phyloP scores from a whole-genome alignment of 2,113 vertebrate genomes.

The Coregonus clupeaformis region DNA sequence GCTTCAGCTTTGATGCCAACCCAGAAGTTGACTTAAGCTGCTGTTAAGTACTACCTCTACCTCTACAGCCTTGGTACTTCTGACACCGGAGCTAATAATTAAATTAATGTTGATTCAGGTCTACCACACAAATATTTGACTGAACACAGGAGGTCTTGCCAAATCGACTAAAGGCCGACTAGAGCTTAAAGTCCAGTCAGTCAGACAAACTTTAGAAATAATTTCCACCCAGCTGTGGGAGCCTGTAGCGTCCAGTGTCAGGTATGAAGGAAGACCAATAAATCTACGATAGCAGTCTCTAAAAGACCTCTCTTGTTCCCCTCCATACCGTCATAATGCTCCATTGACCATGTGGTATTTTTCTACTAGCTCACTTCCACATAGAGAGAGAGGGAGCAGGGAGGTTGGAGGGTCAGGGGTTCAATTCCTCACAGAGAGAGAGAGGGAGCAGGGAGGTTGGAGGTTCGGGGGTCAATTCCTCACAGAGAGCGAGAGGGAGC shows the following conservation, averaged over 20 bases:
- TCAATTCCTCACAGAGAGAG: no score
- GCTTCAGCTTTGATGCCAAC: slow-evolving; percentile 1
- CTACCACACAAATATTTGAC: slow-evolving; percentile 21
- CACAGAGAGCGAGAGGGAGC: background rate
- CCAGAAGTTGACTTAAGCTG: slow-evolving; percentile 5
- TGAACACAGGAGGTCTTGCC: slow-evolving; percentile 8
- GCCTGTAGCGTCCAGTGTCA: background rate
- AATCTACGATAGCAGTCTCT: slow-evolving; percentile 24
- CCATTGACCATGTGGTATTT: slow-evolving; percentile 42
- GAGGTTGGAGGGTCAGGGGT: no score
- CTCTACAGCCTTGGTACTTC: background rate
- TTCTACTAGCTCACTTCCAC: slow-evolving; percentile 16
- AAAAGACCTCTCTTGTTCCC: slow-evolving; percentile 23
- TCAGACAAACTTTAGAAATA: slow-evolving; percentile 4
- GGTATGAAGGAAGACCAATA: slow-evolving; percentile 21
- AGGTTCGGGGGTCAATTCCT: background rate
- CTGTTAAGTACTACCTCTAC: slow-evolving; percentile 26
- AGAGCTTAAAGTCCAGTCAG: slow-evolving; percentile 9
- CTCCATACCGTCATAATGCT: slow-evolving; percentile 29
- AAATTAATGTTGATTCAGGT: slow-evolving; percentile 37
- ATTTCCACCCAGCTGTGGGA: slow-evolving; percentile 13
- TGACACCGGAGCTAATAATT: slow-evolving; percentile 32
- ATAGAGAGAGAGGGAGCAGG: background rate
- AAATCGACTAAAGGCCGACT: slow-evolving; percentile 13
- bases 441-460: no score